These are phyloP conservation scores for Xestia xanthographa DNA, from an alignment of 2,888 invertebrate species.

Conservation along the genomic window DNA sequence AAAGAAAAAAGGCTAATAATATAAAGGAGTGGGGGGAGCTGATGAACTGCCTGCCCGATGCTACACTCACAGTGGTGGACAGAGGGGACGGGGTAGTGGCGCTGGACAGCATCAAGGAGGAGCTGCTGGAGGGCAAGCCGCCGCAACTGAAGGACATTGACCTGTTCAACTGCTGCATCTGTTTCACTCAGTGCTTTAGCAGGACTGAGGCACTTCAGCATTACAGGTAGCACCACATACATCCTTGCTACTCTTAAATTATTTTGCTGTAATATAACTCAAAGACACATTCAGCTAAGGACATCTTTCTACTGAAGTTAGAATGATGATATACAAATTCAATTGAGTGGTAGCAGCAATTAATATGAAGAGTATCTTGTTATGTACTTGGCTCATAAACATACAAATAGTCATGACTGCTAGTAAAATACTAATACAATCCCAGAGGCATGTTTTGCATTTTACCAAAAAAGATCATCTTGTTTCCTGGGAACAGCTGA, in stretches of 20 bases:
- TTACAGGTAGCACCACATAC: slow-evolving; percentile 79
- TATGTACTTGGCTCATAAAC: not conserved
- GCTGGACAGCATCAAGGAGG: slow-evolving; percentile 59
- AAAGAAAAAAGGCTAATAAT: slow-evolving; percentile 68
- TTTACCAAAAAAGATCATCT: not conserved
- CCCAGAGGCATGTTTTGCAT: not conserved
- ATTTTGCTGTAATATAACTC: not conserved
- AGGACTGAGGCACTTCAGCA: slow-evolving; percentile 81
- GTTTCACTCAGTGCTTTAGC: slow-evolving; percentile 77
- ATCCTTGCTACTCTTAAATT: not conserved
- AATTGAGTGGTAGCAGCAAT: too few relatives aligned
- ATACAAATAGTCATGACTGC: not conserved
- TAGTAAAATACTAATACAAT: not conserved
- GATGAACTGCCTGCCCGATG: slow-evolving; percentile 69
- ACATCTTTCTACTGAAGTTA: not conserved
- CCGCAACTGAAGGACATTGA: slow-evolving; percentile 66
- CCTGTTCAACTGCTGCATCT: slow-evolving; percentile 83
- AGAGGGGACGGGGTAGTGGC: slow-evolving; percentile 46
- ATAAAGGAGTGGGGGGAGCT: slow-evolving; percentile 72
- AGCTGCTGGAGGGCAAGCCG: slow-evolving; percentile 65
- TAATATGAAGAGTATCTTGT: too few relatives aligned
- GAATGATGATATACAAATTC: too few relatives aligned
- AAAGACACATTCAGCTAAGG: not conserved
- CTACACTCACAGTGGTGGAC: slow-evolving; percentile 64
- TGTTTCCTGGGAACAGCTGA: not conserved